These are phyloP conservation scores for Eupeodes latifasciatus DNA, from an alignment of 2,888 invertebrate genomes.

Conservation along the genomic window DNA sequence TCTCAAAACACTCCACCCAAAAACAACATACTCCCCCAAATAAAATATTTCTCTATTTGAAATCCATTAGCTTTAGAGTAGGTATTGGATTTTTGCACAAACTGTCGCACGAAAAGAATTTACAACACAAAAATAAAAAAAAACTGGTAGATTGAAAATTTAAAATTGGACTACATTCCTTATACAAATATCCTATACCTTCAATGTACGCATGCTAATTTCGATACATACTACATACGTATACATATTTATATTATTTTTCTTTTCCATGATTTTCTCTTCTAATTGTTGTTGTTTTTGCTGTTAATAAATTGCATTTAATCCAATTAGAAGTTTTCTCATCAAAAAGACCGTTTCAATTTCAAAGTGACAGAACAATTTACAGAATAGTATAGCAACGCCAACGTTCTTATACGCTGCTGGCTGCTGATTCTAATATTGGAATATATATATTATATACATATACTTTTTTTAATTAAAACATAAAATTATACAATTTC, in stretches of 20 bases:
- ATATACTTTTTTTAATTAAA: conserved; percentile 20
- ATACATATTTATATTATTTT: neutral
- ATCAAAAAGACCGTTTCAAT: conserved; percentile 20
- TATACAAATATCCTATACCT: too few species aligned
- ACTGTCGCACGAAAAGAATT: neutral
- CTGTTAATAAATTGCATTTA: conserved; percentile 16
- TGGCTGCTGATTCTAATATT: neutral
- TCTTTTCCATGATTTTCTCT: neutral
- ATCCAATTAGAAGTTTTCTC: conserved; percentile 33
- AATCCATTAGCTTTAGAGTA: conserved; percentile 2
- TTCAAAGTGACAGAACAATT: conserved; percentile 8
- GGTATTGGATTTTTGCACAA: conserved; percentile 7
- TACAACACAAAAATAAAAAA: neutral
- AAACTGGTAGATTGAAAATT: conserved; percentile 2
- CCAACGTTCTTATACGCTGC: neutral
- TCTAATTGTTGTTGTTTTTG: neutral
- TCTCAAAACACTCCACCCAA: neutral
- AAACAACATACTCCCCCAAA: neutral
- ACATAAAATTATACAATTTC: conserved; percentile 28
- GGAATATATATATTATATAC: neutral
- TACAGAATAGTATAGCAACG: neutral
- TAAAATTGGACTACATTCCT: neutral
- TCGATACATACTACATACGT: neutral
- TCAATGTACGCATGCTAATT: neutral
- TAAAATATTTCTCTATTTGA: neutral